These are phyloP conservation scores for Pteruthius melanotis DNA, from an alignment of 2,113 vertebrate genomes.

Conservation along the genomic window DNA sequence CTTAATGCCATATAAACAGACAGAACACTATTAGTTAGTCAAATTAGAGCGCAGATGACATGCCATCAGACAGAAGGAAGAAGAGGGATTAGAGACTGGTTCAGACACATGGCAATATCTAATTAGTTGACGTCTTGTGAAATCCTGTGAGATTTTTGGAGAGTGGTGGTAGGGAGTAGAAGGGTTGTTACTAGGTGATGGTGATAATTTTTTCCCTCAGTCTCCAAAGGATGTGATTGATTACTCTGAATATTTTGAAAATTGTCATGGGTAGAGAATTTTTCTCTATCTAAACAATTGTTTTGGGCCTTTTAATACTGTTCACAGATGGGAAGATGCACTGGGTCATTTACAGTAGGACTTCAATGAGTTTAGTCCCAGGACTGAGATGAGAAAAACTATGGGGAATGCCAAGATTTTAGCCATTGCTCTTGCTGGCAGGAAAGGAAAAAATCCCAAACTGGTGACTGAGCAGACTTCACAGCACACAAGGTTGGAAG, in stretches of 20 bases:
- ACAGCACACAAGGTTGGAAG: neutral
- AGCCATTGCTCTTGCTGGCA: neutral
- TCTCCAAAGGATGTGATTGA: neutral
- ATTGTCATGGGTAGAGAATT: neutral
- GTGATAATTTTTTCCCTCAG: neutral
- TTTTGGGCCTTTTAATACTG: neutral
- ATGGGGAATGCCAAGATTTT: neutral
- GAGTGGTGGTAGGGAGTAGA: neutral
- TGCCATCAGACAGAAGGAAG: conserved; percentile 2
- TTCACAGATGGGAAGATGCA: neutral
- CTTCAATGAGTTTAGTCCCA: neutral
- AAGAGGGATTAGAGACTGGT: neutral
- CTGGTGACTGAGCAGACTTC: neutral
- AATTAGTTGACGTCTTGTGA: conserved; percentile 1
- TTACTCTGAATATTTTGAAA: neutral
- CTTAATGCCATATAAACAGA: neutral
- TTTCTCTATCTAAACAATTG: neutral
- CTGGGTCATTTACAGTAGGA: neutral
- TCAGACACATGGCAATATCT: neutral
- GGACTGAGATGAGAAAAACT: neutral
- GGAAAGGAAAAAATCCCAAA: neutral
- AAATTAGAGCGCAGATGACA: neutral
- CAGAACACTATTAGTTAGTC: neutral
- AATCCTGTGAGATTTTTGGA: neutral
- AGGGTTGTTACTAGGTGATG: neutral